Evolutionary conservation across 2,888 invertebrate species (phyloP).

Genomic region (Phaedon cochleariae): DNA sequence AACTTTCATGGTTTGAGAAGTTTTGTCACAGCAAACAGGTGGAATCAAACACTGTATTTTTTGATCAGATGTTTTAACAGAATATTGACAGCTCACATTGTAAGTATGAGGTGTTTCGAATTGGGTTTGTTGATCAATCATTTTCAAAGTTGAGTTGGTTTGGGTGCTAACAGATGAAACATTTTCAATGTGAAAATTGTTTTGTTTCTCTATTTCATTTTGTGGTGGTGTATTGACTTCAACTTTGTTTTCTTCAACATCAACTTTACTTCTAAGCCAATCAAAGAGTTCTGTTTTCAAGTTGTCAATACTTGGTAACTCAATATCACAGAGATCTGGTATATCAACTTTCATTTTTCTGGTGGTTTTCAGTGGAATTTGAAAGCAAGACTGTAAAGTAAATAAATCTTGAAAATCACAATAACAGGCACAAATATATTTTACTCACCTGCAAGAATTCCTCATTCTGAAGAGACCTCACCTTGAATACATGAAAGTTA

Average conservation of each 20-base stretch:
- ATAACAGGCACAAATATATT: no score
- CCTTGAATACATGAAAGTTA: slow-evolving; percentile 29
- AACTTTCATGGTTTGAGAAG: background rate
- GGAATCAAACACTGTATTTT: slow-evolving; percentile 7
- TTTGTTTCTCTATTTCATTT: background rate
- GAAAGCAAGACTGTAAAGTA: slow-evolving; percentile 10
- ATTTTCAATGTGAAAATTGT: background rate
- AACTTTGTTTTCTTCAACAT: background rate
- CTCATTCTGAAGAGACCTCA: slow-evolving; percentile 23
- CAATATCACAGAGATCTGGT: slow-evolving; percentile 23
- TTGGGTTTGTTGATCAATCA: slow-evolving; percentile 1
- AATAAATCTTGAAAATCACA: background rate
- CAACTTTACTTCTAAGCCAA: slow-evolving; percentile 20
- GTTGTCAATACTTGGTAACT: slow-evolving; percentile 10
- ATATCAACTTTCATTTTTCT: slow-evolving; percentile 2
- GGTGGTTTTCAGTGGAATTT: background rate
- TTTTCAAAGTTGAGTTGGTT: background rate
- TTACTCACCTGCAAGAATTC: slow-evolving; percentile 22
- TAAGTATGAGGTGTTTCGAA: background rate
- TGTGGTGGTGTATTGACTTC: background rate
- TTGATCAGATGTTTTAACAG: slow-evolving; percentile 3
- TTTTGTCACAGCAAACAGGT: background rate
- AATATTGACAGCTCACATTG: slow-evolving; percentile 8
- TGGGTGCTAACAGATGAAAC: slow-evolving; percentile 1
- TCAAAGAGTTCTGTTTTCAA: slow-evolving; percentile 13